A percentile compares a stretch with the other conserved stretches of the same genome.
Conservation (phyloP, 2,113 vertebrate species). For the Cephalopterus ornatus region DNA sequence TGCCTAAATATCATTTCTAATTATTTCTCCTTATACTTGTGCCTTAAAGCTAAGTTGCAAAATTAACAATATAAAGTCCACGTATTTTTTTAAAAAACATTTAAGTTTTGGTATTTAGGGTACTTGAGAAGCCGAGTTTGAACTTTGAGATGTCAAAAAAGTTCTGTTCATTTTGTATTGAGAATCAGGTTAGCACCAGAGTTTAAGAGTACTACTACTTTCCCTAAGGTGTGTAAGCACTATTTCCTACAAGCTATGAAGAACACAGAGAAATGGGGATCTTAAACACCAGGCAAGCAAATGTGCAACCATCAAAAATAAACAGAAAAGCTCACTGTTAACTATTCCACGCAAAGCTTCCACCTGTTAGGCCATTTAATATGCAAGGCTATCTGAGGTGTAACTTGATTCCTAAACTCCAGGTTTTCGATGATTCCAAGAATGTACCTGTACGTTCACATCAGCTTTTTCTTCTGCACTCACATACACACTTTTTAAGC, state of each 20-base stretch:
- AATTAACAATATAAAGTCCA: background rate
- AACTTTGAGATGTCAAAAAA: background rate
- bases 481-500: background rate
- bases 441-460: background rate
- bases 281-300: background rate
- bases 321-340: background rate
- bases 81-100: background rate
- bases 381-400: background rate
- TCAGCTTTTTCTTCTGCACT: background rate
- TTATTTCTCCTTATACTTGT: background rate
- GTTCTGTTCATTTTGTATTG: background rate
- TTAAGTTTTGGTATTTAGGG: background rate
- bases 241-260: background rate
- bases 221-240: background rate
- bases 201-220: background rate
- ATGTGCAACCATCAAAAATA: background rate
- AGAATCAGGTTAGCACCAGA: background rate
- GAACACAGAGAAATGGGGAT: background rate
- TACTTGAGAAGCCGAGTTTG: background rate
- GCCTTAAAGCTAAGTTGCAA: background rate
- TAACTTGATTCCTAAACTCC: background rate
- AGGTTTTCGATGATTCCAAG: background rate
- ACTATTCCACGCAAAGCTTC: background rate
- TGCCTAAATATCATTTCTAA: background rate
- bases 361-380: background rate